These are phyloP conservation scores for Stenolophus ochropezus DNA, from an alignment of 2,888 invertebrate species.

Conservation along the genomic window DNA sequence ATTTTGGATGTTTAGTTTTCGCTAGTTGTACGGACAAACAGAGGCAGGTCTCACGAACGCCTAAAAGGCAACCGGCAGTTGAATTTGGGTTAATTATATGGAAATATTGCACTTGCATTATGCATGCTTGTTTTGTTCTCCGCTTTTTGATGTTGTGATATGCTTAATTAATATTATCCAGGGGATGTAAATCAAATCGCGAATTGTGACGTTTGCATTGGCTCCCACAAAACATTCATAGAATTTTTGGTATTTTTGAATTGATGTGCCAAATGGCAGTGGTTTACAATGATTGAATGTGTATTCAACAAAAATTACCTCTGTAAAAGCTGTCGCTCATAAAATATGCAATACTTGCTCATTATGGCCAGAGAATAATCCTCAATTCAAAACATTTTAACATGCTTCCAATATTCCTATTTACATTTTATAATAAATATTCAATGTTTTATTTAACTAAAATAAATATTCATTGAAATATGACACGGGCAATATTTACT, in stretches of 20 bases:
- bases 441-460: too few relatives aligned
- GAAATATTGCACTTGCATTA: slow-evolving; percentile 37
- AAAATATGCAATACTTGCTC: too few relatives aligned
- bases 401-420: too few relatives aligned
- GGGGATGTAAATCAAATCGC: not conserved
- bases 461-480: too few relatives aligned
- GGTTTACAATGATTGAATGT: too few relatives aligned
- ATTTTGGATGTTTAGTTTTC: not conserved
- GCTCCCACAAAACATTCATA: not conserved
- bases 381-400: too few relatives aligned
- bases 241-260: not conserved
- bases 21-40: not conserved
- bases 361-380: too few relatives aligned
- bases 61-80: not conserved
- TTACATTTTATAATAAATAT: too few relatives aligned
- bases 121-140: slow-evolving; percentile 14
- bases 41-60: not conserved
- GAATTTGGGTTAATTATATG: slow-evolving; percentile 29
- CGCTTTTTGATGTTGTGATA: slow-evolving; percentile 1
- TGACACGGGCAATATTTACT: too few relatives aligned
- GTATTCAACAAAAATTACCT: too few relatives aligned
- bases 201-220: not conserved
- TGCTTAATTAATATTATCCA: not conserved
- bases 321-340: too few relatives aligned
- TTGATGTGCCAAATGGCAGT: not conserved